A percentile compares a stretch with the other conserved stretches of the same genome.
These are phyloP conservation scores for Linepithema humile DNA, from an alignment of 1,140 invertebrate species.

Conservation along the genomic window DNA sequence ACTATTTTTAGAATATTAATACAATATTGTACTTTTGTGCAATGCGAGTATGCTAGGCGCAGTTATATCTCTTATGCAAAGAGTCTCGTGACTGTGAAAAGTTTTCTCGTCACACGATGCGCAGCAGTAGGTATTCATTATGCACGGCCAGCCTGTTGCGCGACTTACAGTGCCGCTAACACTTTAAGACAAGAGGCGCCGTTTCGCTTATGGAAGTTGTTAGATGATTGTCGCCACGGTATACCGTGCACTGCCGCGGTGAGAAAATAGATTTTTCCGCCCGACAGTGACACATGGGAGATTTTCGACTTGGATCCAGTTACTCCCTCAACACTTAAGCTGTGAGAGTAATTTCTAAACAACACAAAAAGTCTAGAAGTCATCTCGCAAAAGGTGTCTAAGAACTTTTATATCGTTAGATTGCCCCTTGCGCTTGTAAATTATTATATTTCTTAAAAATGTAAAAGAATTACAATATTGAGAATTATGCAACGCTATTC, in stretches of 20 bases:
- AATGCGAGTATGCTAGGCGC: neutral
- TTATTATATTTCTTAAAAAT: neutral
- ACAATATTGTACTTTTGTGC: too few relatives aligned
- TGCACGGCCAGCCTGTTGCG: conserved; percentile 37
- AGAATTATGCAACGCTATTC: neutral
- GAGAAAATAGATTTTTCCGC: conserved; percentile 17
- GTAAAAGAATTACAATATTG: neutral
- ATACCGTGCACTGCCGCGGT: neutral
- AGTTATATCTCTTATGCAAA: neutral
- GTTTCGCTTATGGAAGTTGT: conserved; percentile 48
- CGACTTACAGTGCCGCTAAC: conserved; percentile 34
- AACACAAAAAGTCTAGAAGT: neutral
- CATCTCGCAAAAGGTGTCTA: neutral
- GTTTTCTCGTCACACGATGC: neutral
- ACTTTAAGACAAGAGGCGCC: conserved; percentile 26
- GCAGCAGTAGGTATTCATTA: conserved; percentile 19
- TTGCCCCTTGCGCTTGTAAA: neutral
- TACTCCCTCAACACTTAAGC: neutral
- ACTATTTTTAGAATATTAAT: too few relatives aligned
- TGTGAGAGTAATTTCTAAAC: neutral
- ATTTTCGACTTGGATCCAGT: neutral
- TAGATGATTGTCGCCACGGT: conserved; percentile 11
- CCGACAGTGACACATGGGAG: neutral
- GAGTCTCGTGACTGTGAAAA: neutral
- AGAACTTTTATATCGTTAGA: neutral